Base-by-base conservation (phyloP, 2,113 vertebrate species). In the Amphilophus citrinellus region DNA sequence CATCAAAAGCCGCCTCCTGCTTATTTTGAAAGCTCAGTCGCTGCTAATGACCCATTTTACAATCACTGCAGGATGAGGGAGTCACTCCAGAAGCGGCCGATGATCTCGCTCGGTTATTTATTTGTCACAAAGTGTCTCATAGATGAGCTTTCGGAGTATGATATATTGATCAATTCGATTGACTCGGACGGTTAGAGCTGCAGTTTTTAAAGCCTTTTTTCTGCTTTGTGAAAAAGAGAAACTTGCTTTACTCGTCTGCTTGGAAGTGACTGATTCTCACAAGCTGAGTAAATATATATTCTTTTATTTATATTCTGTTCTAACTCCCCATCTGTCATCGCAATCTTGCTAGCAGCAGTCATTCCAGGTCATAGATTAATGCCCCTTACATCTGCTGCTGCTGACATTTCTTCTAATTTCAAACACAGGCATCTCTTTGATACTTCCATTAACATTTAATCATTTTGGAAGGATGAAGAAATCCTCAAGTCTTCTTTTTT, bases 371-470 rank as follows among this genome's bases (percentile, higher is more conserved):
- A 65, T 10, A 76, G 61, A 73, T 73, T 73, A 56, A 53, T 78
- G 30, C 10, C 47, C 44, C 37, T 80, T 76, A 60, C 37, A 63
- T 76, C 66, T 68, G 22, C 65, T 63, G 63, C 30, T n/a, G 11
- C 68, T 35, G 35, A 80, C 62, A 80, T 79, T 58, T 44, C 58
- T 32, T 50, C 35, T 80, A 8, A 27, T 60, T 81, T 76, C 24
- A 17, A 42, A 61, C 24, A 61, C 24, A 11, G 27, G 59, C 22
- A 22, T 61, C 50, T 80, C 62, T 87, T 50, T 88, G 76, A 88
- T 79, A 30, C 65, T 63, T 1, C 76, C 76, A 82, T 80, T 77
- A 82, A 77, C 39, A 65, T 88, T 79, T 65, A 82, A 87, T 78
- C 71, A 30, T 30, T 59, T 63, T 62, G 20, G 37, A 53, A 61